Evolutionary conservation across 1,140 invertebrate genomes (phyloP).

Genomic region (Aphaenogaster rudis): DNA sequence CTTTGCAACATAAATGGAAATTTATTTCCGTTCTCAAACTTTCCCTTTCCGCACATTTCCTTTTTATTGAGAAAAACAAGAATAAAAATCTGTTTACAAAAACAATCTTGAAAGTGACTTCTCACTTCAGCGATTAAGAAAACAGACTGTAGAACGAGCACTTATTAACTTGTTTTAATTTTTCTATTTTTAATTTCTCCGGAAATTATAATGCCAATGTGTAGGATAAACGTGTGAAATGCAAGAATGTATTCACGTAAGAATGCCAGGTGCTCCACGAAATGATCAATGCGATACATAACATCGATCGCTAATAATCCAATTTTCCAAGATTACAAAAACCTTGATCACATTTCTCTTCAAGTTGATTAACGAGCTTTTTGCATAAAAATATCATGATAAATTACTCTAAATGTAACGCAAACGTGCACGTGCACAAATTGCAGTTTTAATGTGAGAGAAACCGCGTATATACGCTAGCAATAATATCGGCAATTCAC

Average conservation of each 20-base stretch:
- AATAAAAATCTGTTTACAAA: background rate
- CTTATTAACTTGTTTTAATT: background rate
- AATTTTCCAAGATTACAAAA: slow-evolving; percentile 18
- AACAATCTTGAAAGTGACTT: slow-evolving; percentile 21
- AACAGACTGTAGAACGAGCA: background rate
- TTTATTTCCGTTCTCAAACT: slow-evolving; percentile 25
- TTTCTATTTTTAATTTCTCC: slow-evolving; percentile 26
- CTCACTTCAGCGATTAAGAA: slow-evolving; percentile 4
- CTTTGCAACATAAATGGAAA: slow-evolving; percentile 2
- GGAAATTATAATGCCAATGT: slow-evolving; percentile 11
- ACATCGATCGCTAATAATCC: background rate
- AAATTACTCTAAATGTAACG: slow-evolving; percentile 16
- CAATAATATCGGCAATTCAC: slow-evolving; percentile 43
- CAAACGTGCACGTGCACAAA: background rate
- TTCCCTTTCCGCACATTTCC: background rate
- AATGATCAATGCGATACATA: background rate
- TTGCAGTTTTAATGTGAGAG: slow-evolving; percentile 23
- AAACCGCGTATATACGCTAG: background rate
- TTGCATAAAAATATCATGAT: slow-evolving; percentile 6
- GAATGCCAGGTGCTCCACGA: background rate
- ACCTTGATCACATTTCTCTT: background rate
- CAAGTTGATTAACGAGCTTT: background rate
- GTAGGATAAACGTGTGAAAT: background rate
- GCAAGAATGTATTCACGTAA: background rate
- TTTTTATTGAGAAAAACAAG: slow-evolving; percentile 1